Evolutionary conservation across 2,113 vertebrate species (phyloP).

Genomic region (Callocephalon fimbriatum): DNA sequence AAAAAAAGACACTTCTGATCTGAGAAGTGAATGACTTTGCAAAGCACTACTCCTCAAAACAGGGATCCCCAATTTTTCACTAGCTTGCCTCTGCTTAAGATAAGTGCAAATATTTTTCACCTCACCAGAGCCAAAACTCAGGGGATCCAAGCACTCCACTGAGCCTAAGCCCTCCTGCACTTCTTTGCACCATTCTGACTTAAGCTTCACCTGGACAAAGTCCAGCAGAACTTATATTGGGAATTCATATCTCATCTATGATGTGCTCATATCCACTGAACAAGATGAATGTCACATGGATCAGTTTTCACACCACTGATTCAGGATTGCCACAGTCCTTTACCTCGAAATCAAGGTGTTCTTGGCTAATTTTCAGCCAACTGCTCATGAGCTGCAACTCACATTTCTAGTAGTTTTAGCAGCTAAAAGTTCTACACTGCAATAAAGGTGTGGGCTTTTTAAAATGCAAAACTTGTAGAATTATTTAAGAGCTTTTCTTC

Average conservation of each 20-base stretch:
- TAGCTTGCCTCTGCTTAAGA: not conserved
- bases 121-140: not conserved
- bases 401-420: not conserved
- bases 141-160: not conserved
- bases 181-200: not conserved
- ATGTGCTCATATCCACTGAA: not conserved
- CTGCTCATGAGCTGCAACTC: not conserved
- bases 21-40: not conserved
- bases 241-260: not conserved
- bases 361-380: not conserved
- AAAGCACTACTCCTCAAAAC: not conserved
- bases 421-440: not conserved
- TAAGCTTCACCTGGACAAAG: not conserved
- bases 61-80: not conserved
- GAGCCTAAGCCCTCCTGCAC: not conserved
- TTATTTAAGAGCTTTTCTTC: not conserved
- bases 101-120: not conserved
- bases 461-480: not conserved
- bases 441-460: fast-evolving
- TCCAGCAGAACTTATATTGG: not conserved
- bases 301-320: not conserved
- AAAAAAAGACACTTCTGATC: not conserved
- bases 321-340: not conserved
- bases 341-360: not conserved
- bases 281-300: not conserved